Percentiles rank a stretch among this genome's conserved stretches.
phyloP scores from a whole-genome alignment of 2,113 vertebrate species.

The Gavia stellata region DNA sequence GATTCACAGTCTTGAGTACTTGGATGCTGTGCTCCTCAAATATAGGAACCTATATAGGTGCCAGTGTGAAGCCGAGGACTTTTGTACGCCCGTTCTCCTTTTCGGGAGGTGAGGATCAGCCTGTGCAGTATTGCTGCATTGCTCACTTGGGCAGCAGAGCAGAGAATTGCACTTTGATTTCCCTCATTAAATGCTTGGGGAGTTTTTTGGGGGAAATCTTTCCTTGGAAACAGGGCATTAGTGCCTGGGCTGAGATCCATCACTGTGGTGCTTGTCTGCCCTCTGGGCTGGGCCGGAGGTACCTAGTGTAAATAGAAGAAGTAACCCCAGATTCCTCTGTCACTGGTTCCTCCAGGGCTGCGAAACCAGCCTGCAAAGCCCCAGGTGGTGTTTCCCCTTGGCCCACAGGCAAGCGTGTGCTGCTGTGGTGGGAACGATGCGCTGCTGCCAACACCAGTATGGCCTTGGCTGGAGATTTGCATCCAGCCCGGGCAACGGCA shows the following conservation, averaged over 20 bases:
- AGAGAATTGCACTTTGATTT: neutral
- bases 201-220: neutral
- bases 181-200: neutral
- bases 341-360: neutral
- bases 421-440: neutral
- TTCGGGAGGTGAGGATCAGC: neutral
- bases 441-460: neutral
- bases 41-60: neutral
- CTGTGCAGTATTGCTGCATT: neutral
- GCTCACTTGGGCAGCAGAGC: neutral
- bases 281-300: neutral
- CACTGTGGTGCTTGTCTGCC: neutral
- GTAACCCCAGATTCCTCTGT: neutral
- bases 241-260: neutral
- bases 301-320: neutral
- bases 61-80: neutral
- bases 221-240: neutral
- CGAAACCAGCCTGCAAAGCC: neutral
- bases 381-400: neutral
- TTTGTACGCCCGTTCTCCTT: fast-evolving
- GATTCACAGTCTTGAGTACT: neutral
- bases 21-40: neutral
- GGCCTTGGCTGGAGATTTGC: neutral
- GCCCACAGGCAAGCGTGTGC: fast-evolving
- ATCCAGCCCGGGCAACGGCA: neutral